These are phyloP conservation scores for Helicoverpa zea DNA, from an alignment of 1,140 invertebrate species.

Conservation along the genomic window DNA sequence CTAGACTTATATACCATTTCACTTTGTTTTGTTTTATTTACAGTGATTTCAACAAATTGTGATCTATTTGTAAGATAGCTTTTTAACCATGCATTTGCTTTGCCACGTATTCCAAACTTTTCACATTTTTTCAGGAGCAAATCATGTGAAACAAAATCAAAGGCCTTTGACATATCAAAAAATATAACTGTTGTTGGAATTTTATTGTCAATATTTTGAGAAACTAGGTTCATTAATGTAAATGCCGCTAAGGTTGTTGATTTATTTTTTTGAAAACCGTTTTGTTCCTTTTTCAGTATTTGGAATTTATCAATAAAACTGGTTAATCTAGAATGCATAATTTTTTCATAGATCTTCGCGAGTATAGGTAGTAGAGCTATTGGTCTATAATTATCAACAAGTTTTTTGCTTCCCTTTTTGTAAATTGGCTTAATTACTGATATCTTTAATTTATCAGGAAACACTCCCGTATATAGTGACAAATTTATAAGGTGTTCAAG, in stretches of 20 bases:
- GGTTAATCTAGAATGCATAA: neutral
- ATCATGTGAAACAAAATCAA: neutral
- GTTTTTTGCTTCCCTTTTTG: neutral
- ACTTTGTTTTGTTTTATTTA: neutral
- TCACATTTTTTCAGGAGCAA: neutral
- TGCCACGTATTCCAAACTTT: neutral
- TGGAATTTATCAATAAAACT: conserved; percentile 6
- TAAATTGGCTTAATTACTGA: neutral
- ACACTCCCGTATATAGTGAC: neutral
- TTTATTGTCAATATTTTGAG: neutral
- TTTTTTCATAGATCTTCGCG: neutral
- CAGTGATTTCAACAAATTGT: conserved; percentile 1
- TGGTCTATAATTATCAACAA: conserved; percentile 5
- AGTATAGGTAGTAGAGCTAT: neutral
- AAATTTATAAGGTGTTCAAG: neutral
- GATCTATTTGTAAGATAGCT: conserved; percentile 10
- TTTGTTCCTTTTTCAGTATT: neutral
- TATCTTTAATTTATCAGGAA: neutral
- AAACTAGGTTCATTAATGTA: neutral
- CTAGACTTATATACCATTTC: neutral
- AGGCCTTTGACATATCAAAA: conserved; percentile 7
- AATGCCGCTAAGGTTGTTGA: conserved; percentile 3
- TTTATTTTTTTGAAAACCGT: conserved; percentile 6
- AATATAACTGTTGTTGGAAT: conserved; percentile 6
- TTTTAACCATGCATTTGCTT: neutral